These are phyloP conservation scores for Holacanthella duospinosa DNA, from an alignment of 2,888 invertebrate genomes.

Conservation along the genomic window DNA sequence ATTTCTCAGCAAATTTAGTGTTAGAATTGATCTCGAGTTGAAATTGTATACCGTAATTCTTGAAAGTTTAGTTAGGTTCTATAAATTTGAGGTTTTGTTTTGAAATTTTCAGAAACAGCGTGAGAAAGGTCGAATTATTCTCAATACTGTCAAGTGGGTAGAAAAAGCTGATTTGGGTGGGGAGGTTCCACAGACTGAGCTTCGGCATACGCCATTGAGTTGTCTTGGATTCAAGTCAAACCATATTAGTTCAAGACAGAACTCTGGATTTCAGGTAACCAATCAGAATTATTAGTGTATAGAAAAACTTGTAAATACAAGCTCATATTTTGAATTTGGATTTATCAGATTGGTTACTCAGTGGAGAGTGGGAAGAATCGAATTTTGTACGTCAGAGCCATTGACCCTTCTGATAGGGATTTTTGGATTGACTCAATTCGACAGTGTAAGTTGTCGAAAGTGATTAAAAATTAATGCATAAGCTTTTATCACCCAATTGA, in stretches of 20 bases:
- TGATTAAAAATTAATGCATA: not conserved
- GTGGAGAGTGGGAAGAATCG: constrained; percentile 61
- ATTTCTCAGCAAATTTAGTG: too few species aligned
- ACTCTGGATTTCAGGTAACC: constrained; percentile 24
- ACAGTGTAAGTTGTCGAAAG: constrained; percentile 51
- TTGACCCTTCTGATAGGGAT: constrained; percentile 60
- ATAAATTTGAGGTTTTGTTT: too few species aligned
- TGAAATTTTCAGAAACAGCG: constrained; percentile 56
- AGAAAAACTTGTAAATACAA: not conserved
- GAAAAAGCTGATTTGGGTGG: constrained; percentile 52
- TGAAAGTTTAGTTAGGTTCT: too few species aligned
- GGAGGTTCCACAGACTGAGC: constrained; percentile 26
- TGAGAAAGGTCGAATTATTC: constrained; percentile 71
- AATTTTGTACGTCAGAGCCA: constrained; percentile 71
- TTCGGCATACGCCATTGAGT: constrained; percentile 16
- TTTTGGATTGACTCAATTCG: constrained; percentile 76
- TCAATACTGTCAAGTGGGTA: constrained; percentile 67
- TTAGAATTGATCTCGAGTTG: too few species aligned
- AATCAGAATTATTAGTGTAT: too few species aligned
- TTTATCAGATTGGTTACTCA: constrained; percentile 58
- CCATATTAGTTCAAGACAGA: constrained; percentile 12
- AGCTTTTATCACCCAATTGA: too few species aligned
- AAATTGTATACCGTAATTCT: too few species aligned
- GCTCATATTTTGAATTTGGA: not conserved
- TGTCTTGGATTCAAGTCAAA: constrained; percentile 19